phyloP scores from a whole-genome alignment of 2,888 invertebrate genomes.

The Halocaridina rubra region DNA sequence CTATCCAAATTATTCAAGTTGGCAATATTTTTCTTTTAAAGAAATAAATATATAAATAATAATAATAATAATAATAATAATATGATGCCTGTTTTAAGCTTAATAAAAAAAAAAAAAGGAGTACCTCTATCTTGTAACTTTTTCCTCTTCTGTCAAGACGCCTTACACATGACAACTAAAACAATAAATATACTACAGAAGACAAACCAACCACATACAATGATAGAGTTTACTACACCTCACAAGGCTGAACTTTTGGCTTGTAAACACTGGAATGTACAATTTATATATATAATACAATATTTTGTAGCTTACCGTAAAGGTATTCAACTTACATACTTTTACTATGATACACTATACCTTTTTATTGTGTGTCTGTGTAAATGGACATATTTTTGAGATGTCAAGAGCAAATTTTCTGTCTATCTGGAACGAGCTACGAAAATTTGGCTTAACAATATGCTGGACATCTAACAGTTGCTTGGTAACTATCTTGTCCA shows the following conservation, averaged over 20 bases:
- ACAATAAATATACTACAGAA: conserved; percentile 51
- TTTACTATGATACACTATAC: conserved; percentile 20
- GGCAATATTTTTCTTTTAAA: too few relatives aligned
- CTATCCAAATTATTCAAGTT: too few relatives aligned
- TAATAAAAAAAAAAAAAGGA: too few relatives aligned
- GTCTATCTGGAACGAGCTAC: conserved; percentile 50
- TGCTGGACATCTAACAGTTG: neutral
- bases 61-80: too few relatives aligned
- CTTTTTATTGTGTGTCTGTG: conserved; percentile 29
- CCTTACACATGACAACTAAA: neutral
- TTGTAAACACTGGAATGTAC: conserved; percentile 57
- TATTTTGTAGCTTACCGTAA: too few relatives aligned
- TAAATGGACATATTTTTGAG: conserved; percentile 47
- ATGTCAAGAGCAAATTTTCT: conserved; percentile 27
- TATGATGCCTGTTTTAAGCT: too few relatives aligned
- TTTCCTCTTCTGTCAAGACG: too few relatives aligned
- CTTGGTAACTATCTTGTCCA: too few relatives aligned
- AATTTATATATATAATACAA: conserved; percentile 34
- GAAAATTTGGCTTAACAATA: too few relatives aligned
- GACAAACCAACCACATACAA: conserved; percentile 36
- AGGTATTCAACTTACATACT: neutral
- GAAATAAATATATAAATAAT: too few relatives aligned
- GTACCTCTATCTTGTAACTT: too few relatives aligned
- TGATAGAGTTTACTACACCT: too few relatives aligned
- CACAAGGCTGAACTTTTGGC: conserved; percentile 34